Base-by-base conservation (phyloP, 2,797 vertebrate genomes). In the Paratrypauchen microcephalus region DNA sequence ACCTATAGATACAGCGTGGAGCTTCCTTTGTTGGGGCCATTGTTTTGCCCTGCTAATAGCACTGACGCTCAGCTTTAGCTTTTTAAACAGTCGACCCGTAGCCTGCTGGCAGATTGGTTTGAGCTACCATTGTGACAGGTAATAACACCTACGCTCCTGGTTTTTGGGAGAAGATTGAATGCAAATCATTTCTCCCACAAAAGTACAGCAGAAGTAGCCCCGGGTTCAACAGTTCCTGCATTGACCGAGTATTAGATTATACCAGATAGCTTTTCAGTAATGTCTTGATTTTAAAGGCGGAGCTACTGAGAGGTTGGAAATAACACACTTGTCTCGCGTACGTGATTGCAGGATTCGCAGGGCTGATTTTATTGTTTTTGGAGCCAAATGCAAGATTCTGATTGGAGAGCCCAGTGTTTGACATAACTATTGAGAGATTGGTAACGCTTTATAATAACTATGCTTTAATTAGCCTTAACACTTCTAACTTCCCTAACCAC, bases 21-120 rank as follows among this genome's bases (percentile, higher is more conserved):
- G 41, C 23, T 41, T 64, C 62, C 41, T 64, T 15, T 18, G 41
- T 19, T 64, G 41, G 12, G 7, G 65, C 5, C 19, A 0, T 21
- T 69, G 39, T 60, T 65, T 26, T 60, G 24, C 62, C 62, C 70
- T 39, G 59, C 41, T 21, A 56, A 55, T 65, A 55, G 32, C 19
- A 36, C 13, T 69, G 57, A 69, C 9, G 21, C 2, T 7, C 30
- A 52, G 24, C 64, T 79, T 79, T 64, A 59, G 65, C 24, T 39
- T 70, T 23, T 73, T 61, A 45, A 52, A 57, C 67, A 79, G 70
- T 66, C 52, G 66, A 54, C 26, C 68, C 59, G 59, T 65, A 74
- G 62, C 28, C 77, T 84, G 69, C 58, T 85, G 75, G 80, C 78
- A 87, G 74, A 87, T 87, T 86, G 77, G 71, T 76, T 78, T 83